Evolutionary conservation across 92 coral and sea anemone genomes (phyloP), one percentile per base, ranked within the genome.

Genomic region (Isaurus tuberculatus): DNA sequence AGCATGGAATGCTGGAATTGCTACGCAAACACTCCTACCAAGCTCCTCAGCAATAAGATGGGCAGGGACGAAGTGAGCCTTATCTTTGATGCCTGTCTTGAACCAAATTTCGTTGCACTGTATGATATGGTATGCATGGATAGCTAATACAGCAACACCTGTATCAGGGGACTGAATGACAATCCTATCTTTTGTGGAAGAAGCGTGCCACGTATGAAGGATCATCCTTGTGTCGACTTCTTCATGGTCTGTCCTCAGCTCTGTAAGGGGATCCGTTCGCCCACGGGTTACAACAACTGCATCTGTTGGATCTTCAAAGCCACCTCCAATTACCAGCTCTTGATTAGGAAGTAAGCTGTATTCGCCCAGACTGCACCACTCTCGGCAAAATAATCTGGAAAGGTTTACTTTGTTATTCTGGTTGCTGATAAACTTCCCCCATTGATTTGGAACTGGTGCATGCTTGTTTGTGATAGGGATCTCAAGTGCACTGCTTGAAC

Each of bases 391-490:
- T 78, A 87, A 87, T 75, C 25, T 25, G 33, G 73, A 30, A 65
- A 89, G 85, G 46, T 86, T 83, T 42, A 67, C 69, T 73, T 90
- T 90, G 80, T 86, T 90, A 36, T 46, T 70, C 77, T 42, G 53
- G 68, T 77, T 78, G 83, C 79, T 40, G 79, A 84, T 88, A 72
- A 70, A 91, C 70, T 87, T 87, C 60, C 55, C 65, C 91, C 91
- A 88, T 44, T 83, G 87, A 74, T 79, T 90, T 53, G 91, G 91
- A 28, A 91, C 88, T 25, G 88, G 94, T 48, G 92, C 88, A 70
- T 73, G 60, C 53, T 60, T 26, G 44, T 55, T 81, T 42, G 84
- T 28, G 53, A 88, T 91, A 29, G 81, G 70, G 70, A 91, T 79
- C 79, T 91, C 91, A 33, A 80, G 80, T 30, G 92, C 84, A 57